A percentile compares a stretch with the other conserved stretches of the same genome.
Evolutionary conservation across 1,140 invertebrate species (phyloP).

Genomic region (Apis cerana): DNA sequence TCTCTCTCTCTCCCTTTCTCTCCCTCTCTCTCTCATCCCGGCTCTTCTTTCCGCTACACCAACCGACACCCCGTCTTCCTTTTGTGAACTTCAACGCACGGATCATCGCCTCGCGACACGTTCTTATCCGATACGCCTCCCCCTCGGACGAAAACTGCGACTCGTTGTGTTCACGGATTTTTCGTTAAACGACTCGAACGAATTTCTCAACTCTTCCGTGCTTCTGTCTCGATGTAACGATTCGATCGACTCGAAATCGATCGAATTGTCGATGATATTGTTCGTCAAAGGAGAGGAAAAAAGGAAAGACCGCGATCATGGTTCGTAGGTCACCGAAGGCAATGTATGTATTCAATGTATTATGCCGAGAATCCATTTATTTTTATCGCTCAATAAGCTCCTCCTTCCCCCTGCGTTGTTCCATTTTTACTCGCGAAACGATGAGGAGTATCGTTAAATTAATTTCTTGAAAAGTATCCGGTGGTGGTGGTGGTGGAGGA

Average conservation of each 20-base stretch:
- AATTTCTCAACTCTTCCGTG: not conserved
- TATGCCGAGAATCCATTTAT: not conserved
- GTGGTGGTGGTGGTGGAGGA: not conserved
- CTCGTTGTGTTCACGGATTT: slow-evolving; percentile 7
- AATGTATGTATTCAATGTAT: not conserved
- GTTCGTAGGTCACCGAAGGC: not conserved
- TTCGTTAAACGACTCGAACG: not conserved
- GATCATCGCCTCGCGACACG: slow-evolving; percentile 62
- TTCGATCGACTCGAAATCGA: too few relatives aligned
- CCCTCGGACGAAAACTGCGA: not conserved
- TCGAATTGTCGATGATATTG: too few relatives aligned
- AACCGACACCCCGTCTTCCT: not conserved
- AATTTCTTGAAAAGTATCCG: slow-evolving; percentile 40
- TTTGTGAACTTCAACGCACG: slow-evolving; percentile 41
- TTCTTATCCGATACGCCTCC: slow-evolving; percentile 38
- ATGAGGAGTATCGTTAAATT: slow-evolving; percentile 39
- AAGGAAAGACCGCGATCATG: too few relatives aligned
- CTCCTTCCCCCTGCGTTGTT: not conserved
- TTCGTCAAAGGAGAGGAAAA: too few relatives aligned
- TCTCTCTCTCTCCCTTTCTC: not conserved
- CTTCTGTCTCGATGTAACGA: too few relatives aligned
- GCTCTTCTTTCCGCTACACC: not conserved
- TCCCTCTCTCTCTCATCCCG: too few relatives aligned
- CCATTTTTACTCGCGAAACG: slow-evolving; percentile 48
- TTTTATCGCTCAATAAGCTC: slow-evolving; percentile 28